Base-by-base conservation (phyloP, 2,888 invertebrate genomes). In the Actias luna region DNA sequence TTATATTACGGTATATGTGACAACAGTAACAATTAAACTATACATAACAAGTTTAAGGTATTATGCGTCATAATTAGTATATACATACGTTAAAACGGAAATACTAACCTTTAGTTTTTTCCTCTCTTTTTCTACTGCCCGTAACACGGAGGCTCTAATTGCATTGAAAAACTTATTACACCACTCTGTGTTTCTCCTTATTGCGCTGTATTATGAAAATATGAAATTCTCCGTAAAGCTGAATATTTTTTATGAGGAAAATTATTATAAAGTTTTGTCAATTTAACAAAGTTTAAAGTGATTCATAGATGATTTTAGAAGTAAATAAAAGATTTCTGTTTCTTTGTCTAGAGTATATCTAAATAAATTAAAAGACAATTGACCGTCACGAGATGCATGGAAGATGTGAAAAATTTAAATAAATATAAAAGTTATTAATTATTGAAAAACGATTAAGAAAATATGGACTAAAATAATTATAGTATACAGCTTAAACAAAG, bases 81-180 rank as follows among this genome's bases (percentile, higher is more conserved):
- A 22, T 16, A 22, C 22, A 46, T 22, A 22, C 46, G 12, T 46
- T 22, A 22, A 1, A 22, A 8, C 7, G 22, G 7, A 36, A 36
- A 36, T 68, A 62, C 69, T 64, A 52, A 67, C 65, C 59, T 66
- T 68, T 14, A 70, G 72, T 71, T 67, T 68, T 66, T 69, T 61
- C 73, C 69, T 70, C 71, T 67, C 63, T 65, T 61, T 71, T 71
- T 69, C 65, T 65, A 62, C 22, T 46, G 46, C 12, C 46, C 8
- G 22, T 46, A 46, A 8, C 22, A 63, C 69, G 65, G 63, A 69
- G 70, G 70, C 70, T 64, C 68, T 81, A 82, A 82, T 81, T 81
- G 75, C 74, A 76, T 81, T 76, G 77, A 79, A 78, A 79, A 74
- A 72, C 76, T 75, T 78, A 79, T 79, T 78, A 76, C 73, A 71